Evolutionary conservation across 2,888 invertebrate species (phyloP), one percentile per base, ranked within the genome.

Genomic region (Stenodema calcarata): DNA sequence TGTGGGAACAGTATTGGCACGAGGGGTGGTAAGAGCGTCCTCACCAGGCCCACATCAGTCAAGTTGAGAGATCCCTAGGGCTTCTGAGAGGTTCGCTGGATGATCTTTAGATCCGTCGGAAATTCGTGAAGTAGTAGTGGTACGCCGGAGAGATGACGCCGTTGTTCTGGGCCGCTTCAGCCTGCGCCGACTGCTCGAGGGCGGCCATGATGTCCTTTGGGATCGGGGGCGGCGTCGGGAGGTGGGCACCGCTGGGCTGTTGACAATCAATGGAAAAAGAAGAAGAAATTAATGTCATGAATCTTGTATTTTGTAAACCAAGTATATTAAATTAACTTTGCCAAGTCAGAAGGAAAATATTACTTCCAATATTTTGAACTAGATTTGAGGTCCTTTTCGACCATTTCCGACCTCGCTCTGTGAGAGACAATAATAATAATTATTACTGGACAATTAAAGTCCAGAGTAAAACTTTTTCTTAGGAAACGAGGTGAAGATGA

Each of bases 161-260:
- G 73, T 62, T 83, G 47, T 88, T 87, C 69, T 89, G 88, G 4
- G 88, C 88, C 12, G 89, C 89, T 47, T 89, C 89, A 50, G 88
- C 87, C 0, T 88, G 88, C 6, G 89, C 89, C 18, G 88, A 88
- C 80, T 86, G 79, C 70, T 89, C 88, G 23, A 88, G 82, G 27
- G 88, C 88, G 14, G 88, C 82, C 84, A 88, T 88, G 87, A 90
- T 90, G 73, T 90, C 90, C 28, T 88, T 89, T 0, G 90, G 90
- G 75, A 90, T 90, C 18, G 90, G 90, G 0, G 90, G 90, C 14
- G 90, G 89, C 7, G 90, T 90, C 14, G 90, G 90, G 0, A 90
- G 88, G 87, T 90, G 90, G 23, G 88, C 88, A 16, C 90, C 90
- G 47, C 88, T 35, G 1, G 86, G 82, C 82, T 82, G 41, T 28